Conservation (phyloP, 92 coral and sea anemone species). For the Parazoanthus atlanticus region DNA sequence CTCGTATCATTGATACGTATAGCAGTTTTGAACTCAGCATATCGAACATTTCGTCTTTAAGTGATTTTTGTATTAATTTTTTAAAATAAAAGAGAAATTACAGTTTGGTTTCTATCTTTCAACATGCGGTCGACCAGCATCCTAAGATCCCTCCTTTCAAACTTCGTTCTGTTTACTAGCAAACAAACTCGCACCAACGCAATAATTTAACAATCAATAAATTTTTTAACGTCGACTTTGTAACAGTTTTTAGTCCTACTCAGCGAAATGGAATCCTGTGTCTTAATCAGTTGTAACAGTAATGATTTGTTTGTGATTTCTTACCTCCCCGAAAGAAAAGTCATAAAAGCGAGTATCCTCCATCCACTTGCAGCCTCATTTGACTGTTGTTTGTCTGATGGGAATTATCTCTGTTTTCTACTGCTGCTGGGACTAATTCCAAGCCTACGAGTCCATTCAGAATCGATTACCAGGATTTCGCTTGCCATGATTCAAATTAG, state of each 20-base stretch:
- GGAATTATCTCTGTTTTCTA: not conserved
- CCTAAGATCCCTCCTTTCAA: not conserved
- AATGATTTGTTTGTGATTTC: not conserved
- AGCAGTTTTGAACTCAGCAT: not conserved
- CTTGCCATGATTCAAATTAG: slow-evolving; percentile 22
- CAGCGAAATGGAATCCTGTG: not conserved
- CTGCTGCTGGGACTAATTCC: slow-evolving; percentile 10
- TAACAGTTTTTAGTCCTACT: not conserved
- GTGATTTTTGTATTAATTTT: not conserved
- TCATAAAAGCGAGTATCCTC: not conserved
- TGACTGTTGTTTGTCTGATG: not conserved
- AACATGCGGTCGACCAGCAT: not conserved
- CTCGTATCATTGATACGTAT: not conserved
- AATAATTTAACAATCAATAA: not conserved
- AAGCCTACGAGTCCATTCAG: not conserved
- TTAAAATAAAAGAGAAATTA: not conserved
- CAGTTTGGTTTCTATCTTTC: not conserved
- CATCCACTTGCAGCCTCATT: not conserved
- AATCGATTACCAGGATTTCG: slow-evolving; percentile 22
- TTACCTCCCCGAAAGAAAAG: slow-evolving; percentile 17
- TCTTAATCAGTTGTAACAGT: not conserved
- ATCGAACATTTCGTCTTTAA: not conserved
- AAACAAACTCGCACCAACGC: not conserved
- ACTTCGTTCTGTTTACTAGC: not conserved
- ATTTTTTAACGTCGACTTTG: not conserved